A percentile compares a stretch with the other conserved stretches of the same genome.
Conservation (phyloP, 1,140 invertebrate genomes). For the Cotesia typhae region DNA sequence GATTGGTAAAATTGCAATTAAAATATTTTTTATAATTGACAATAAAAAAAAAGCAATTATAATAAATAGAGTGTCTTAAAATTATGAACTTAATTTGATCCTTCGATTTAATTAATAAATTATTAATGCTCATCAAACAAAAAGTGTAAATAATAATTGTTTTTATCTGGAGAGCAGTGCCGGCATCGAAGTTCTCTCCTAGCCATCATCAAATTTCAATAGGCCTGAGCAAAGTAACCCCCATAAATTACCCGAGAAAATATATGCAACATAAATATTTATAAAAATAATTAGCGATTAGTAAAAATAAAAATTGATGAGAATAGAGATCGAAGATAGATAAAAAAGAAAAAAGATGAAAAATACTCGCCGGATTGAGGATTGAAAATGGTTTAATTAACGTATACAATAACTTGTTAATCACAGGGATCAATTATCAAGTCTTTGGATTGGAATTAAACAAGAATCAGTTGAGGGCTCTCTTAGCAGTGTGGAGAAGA, state of each 20-base stretch:
- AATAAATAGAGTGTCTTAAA: too few relatives aligned
- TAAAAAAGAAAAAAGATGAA: slow-evolving; percentile 8
- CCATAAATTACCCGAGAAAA: not conserved
- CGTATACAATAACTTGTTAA: slow-evolving; percentile 29
- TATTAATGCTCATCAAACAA: too few relatives aligned
- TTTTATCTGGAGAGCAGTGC: too few relatives aligned
- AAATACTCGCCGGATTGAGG: not conserved
- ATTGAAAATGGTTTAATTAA: slow-evolving; percentile 30
- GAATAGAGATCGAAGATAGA: not conserved
- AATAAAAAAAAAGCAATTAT: too few relatives aligned
- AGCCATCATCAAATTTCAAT: too few relatives aligned
- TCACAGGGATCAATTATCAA: slow-evolving; percentile 30
- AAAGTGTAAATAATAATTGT: too few relatives aligned
- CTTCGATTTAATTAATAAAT: too few relatives aligned
- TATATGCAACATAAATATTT: not conserved
- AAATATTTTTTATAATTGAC: too few relatives aligned
- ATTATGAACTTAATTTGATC: too few relatives aligned
- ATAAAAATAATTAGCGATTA: not conserved
- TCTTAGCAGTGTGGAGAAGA: slow-evolving; percentile 1
- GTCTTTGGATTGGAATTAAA: slow-evolving; percentile 6
- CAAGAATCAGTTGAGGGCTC: slow-evolving; percentile 11
- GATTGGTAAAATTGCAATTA: too few relatives aligned
- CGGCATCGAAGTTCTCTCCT: too few relatives aligned
- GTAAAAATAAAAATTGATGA: not conserved
- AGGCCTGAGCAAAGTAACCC: too few relatives aligned